These are phyloP conservation scores for Xiphias gladius DNA, from an alignment of 2,113 vertebrate genomes.

Conservation along the genomic window DNA sequence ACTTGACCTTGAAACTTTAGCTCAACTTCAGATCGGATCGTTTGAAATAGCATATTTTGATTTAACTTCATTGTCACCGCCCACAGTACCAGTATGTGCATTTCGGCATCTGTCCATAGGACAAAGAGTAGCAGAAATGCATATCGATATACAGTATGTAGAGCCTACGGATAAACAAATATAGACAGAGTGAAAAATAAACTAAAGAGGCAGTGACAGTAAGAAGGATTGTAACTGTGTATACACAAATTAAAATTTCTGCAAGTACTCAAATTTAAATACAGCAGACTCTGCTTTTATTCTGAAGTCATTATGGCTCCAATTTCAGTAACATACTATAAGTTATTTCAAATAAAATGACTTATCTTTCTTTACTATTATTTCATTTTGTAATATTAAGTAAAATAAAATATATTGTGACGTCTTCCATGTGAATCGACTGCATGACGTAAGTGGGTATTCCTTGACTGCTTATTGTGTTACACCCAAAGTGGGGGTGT, in stretches of 20 bases:
- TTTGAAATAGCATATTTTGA: not conserved
- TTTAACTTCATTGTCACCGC: no score
- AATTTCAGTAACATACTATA: not conserved
- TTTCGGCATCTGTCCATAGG: no score
- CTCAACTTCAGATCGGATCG: no score
- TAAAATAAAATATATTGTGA: slow-evolving; percentile 1
- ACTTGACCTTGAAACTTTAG: no score
- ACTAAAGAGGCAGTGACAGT: no score
- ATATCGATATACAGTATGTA: no score
- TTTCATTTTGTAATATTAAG: no score
- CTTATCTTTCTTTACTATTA: not conserved
- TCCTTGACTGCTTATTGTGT: slow-evolving; percentile 17
- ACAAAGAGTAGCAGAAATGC: no score
- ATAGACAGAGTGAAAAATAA: not conserved
- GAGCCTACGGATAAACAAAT: not conserved
- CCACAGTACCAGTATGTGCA: no score
- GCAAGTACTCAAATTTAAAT: not conserved
- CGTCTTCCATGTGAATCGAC: slow-evolving; percentile 7
- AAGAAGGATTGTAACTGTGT: no score
- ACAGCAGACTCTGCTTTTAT: not conserved
- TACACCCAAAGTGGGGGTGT: slow-evolving; percentile 34
- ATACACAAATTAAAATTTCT: no score
- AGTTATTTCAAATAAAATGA: not conserved
- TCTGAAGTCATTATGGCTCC: not conserved
- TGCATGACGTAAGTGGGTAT: slow-evolving; percentile 50